Conservation (phyloP, 2,888 invertebrate species). For the Synergus gifuensis region DNA sequence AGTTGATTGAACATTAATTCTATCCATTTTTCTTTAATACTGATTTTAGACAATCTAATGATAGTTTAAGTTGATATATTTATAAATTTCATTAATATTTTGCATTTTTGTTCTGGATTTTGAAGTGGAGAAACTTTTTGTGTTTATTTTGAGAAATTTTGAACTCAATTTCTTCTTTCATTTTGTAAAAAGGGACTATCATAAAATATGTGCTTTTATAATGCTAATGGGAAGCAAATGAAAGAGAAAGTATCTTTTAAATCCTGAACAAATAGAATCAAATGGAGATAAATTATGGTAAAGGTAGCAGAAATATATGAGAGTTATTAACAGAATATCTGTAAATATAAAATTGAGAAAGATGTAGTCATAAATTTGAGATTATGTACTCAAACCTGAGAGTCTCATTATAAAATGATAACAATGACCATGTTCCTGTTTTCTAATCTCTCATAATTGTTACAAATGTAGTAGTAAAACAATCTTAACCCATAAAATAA, state of each 20-base stretch:
- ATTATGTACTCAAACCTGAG: neutral
- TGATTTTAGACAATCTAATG: neutral
- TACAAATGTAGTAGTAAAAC: too few species aligned
- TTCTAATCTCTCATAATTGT: neutral
- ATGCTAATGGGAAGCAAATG: constrained; percentile 4
- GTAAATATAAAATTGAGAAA: neutral
- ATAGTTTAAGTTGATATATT: neutral
- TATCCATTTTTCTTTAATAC: neutral
- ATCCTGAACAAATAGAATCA: constrained; percentile 6
- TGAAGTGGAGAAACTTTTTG: neutral
- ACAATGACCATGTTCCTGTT: neutral
- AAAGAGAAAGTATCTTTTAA: constrained; percentile 36
- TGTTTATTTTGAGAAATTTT: neutral
- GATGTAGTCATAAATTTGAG: neutral
- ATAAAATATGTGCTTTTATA: neutral
- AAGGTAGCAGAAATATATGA: neutral
- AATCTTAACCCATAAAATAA: too few species aligned
- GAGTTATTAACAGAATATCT: neutral
- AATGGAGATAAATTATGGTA: constrained; percentile 2
- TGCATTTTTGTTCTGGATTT: neutral
- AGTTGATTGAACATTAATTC: neutral
- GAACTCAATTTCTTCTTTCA: neutral
- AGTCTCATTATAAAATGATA: neutral
- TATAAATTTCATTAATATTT: neutral
- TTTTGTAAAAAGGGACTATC: neutral